Evolutionary conservation across 2,888 invertebrate species (phyloP), one percentile per base, ranked within the genome.

Genomic region (Bruchidius siliquastri): DNA sequence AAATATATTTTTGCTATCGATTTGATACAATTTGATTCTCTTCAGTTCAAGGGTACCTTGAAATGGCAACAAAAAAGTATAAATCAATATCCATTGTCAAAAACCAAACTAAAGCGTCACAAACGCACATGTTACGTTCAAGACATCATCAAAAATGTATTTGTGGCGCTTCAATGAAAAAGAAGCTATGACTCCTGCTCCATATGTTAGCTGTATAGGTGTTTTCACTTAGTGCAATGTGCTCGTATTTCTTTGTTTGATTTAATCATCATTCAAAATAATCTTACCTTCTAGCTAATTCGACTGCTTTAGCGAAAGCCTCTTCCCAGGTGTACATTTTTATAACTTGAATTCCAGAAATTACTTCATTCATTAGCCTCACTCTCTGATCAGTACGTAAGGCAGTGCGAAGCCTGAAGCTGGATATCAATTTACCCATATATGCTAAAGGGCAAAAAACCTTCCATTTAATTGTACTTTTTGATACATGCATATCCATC

Each of bases 241-340:
- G 8, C 20, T 22, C 22, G 6, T 3, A 2, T 69, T 6, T 69
- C 20, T 3, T 20, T 21, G 22, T 10, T 69, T n/a, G n/a, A 21
- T 21, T 2, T n/a, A 21, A n/a, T 67, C 2, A 67, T 67, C 2
- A 20, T 20, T 67, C 2, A 67, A 67, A 67, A 4, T 26, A 4
- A 4, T 26, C 2, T 67, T 87, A 89, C 87, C 83, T 86, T 82
- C 95, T 87, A 0, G 92, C 89, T 22, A 88, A 80, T 67, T 89
- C 91, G 0, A 97, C 93, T 74, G 96, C 89, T 79, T 91, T 90
- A 21, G 92, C 90, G 83, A 98, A 97, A 0, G 96, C 94, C 80
- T 91, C 91, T 84, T 98, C 98, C 94, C 97, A 98, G 0, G 96
- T 94, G 82, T 96, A 98, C 96, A 97, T 97, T 88, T 98, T 98